Percentiles rank a stretch among this genome's conserved stretches.
These are phyloP conservation scores for Caradrina kadenii DNA, from an alignment of 2,888 invertebrate genomes.

Conservation along the genomic window DNA sequence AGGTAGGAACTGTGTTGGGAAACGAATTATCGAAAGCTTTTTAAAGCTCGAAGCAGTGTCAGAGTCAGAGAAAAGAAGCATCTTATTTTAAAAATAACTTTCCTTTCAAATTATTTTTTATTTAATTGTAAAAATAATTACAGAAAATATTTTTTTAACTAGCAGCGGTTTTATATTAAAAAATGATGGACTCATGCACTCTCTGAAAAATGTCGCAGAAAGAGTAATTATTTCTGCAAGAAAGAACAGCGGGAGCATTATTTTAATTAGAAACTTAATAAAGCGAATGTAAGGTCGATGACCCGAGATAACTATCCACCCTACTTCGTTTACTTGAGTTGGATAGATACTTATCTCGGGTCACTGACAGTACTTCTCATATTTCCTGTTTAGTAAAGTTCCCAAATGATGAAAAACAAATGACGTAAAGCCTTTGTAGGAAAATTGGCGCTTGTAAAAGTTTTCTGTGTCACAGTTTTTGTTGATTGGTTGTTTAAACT, in stretches of 20 bases:
- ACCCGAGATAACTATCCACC: neutral
- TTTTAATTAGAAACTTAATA: conserved; percentile 44
- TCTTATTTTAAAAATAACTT: neutral
- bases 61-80: neutral
- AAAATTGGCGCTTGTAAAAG: neutral
- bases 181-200: conserved; percentile 18
- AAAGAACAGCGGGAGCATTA: conserved; percentile 30
- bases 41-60: neutral
- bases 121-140: neutral
- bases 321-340: neutral
- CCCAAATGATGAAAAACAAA: neutral
- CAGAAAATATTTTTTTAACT: conserved; percentile 4
- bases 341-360: neutral
- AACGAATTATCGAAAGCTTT: neutral
- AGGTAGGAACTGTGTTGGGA: too few species aligned
- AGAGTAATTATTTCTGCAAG: conserved; percentile 29
- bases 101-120: conserved; percentile 11
- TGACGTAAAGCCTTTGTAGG: neutral
- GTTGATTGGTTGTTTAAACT: neutral
- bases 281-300: conserved; percentile 4
- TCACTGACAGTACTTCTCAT: neutral
- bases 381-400: neutral
- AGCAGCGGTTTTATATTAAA: conserved; percentile 32
- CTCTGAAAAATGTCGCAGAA: conserved; percentile 41
- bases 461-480: neutral